These are phyloP conservation scores for Dendroctonus ponderosae DNA, from an alignment of 1,140 invertebrate genomes.

Conservation along the genomic window DNA sequence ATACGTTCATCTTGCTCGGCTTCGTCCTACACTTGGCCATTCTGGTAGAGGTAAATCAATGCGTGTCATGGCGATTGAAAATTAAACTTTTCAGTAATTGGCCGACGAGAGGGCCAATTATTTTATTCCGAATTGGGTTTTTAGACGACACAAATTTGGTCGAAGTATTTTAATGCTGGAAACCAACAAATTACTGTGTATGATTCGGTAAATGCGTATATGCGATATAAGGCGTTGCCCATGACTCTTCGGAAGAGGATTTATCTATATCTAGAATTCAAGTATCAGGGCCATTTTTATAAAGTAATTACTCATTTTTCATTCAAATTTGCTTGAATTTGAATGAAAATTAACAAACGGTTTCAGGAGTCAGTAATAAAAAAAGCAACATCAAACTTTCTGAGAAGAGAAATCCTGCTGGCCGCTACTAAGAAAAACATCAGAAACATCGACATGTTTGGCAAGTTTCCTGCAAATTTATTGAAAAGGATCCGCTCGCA, in stretches of 20 bases:
- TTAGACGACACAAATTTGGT: slow-evolving; percentile 4
- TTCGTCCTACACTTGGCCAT: slow-evolving; percentile 8
- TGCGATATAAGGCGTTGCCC: slow-evolving; percentile 9
- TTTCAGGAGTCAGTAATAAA: slow-evolving; percentile 13
- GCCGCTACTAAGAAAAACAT: not conserved
- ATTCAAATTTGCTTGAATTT: not conserved
- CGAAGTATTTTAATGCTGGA: slow-evolving; percentile 9
- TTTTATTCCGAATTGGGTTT: not conserved
- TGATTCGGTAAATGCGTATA: slow-evolving; percentile 11
- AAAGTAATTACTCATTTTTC: not conserved
- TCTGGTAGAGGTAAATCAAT: not conserved
- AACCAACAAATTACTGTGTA: slow-evolving; percentile 5
- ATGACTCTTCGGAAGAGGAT: slow-evolving; percentile 4
- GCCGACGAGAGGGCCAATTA: too few relatives aligned
- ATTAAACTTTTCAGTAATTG: too few relatives aligned
- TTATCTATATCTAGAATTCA: slow-evolving; percentile 15
- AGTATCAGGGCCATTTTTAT: slow-evolving; percentile 19
- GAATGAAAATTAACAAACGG: not conserved
- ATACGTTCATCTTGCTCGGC: slow-evolving; percentile 3
- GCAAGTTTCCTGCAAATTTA: not conserved
- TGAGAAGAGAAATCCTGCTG: slow-evolving; percentile 10
- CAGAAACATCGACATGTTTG: not conserved
- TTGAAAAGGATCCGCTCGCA: slow-evolving; percentile 1
- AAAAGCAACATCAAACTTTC: not conserved
- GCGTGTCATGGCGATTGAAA: too few relatives aligned